Percentiles rank a stretch among this genome's conserved stretches.
These are phyloP conservation scores for Regulus satrapa DNA, from an alignment of 2,113 vertebrate genomes.

Conservation along the genomic window DNA sequence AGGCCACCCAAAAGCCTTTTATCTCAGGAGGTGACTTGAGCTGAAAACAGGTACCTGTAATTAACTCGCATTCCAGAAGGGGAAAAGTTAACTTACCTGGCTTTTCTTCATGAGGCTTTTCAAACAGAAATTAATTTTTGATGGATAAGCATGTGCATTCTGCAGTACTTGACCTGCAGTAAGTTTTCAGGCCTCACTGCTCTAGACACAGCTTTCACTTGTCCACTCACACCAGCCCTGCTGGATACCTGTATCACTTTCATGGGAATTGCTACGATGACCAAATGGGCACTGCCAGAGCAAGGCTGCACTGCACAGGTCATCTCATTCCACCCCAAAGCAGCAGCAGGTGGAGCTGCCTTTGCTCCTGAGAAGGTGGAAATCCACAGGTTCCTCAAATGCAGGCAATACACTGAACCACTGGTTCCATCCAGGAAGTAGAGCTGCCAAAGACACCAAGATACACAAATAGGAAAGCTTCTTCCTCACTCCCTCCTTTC, in stretches of 20 bases:
- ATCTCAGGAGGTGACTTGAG: background rate
- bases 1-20: background rate
- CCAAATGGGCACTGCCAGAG: background rate
- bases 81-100: background rate
- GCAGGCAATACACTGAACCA: background rate
- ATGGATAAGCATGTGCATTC: background rate
- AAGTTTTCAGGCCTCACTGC: background rate
- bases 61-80: constrained; percentile 36
- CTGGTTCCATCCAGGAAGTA: background rate
- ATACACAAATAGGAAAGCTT: background rate
- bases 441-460: background rate
- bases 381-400: background rate
- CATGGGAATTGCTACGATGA: background rate
- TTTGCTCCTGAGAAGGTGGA: background rate
- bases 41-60: constrained; percentile 15
- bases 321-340: background rate
- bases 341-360: background rate
- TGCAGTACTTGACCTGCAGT: background rate
- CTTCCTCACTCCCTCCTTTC: background rate
- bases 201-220: background rate
- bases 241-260: rapidly evolving
- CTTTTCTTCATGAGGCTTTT: background rate
- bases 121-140: background rate
- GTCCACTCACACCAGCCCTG: background rate
- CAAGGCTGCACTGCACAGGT: background rate